Percentiles rank a stretch among this genome's conserved stretches.
Conservation (phyloP, 2,888 invertebrate species). For the Cataglyphis cursor region DNA sequence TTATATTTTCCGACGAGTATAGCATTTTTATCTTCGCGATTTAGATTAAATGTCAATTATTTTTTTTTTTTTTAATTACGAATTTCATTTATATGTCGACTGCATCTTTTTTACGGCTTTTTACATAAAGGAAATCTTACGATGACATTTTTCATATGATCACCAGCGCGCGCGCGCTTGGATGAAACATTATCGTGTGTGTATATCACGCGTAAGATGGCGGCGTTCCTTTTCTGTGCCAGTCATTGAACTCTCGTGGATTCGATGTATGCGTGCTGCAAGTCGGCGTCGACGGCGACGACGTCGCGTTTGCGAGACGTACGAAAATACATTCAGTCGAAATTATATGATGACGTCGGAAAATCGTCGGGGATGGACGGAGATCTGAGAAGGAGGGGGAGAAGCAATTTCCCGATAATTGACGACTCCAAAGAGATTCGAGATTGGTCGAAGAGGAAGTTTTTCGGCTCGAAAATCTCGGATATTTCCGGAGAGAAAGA, state of each 20-base stretch:
- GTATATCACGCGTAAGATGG: slow-evolving; percentile 81
- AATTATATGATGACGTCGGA: slow-evolving; percentile 49
- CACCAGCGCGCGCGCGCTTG: slow-evolving; percentile 8
- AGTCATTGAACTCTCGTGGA: slow-evolving; percentile 84
- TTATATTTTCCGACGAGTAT: neutral
- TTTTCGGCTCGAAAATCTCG: neutral
- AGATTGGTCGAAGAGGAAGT: neutral
- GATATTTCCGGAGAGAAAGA: neutral
- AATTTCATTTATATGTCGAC: neutral
- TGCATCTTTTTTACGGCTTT: neutral
- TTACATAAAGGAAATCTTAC: neutral
- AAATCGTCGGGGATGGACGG: neutral
- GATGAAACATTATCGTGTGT: slow-evolving; percentile 70
- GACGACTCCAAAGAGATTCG: neutral
- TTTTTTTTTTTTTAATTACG: neutral
- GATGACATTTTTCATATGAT: slow-evolving; percentile 32
- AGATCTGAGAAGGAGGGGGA: neutral
- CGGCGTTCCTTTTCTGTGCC: slow-evolving; percentile 84
- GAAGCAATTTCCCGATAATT: neutral
- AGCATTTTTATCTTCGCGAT: neutral
- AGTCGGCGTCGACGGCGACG: slow-evolving; percentile 51
- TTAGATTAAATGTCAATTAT: neutral
- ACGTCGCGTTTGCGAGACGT: slow-evolving; percentile 23
- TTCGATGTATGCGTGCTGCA: neutral
- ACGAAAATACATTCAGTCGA: slow-evolving; percentile 71